Percentiles rank a stretch among this genome's conserved stretches.
These are phyloP conservation scores for Tonatia bakeri DNA, from an alignment of 2,113 vertebrate species.

Conservation along the genomic window DNA sequence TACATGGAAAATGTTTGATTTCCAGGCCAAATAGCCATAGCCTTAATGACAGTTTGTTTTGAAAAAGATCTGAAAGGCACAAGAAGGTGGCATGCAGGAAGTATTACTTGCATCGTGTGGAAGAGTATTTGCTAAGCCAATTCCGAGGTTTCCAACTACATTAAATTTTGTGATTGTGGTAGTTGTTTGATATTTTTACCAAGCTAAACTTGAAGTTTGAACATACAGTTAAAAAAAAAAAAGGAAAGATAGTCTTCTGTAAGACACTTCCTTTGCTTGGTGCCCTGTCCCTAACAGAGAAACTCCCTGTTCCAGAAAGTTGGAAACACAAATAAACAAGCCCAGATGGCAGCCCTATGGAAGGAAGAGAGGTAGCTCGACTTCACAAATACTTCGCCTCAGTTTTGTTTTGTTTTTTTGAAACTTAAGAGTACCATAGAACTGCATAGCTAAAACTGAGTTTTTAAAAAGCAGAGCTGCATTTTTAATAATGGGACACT, in stretches of 20 bases:
- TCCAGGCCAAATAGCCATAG: background rate
- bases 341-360: constrained; percentile 80
- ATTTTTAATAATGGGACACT: background rate
- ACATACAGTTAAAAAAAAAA: constrained; percentile 12
- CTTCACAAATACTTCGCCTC: constrained; percentile 52
- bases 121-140: background rate
- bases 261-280: constrained; percentile 74
- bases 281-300: constrained; percentile 76
- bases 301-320: constrained; percentile 81
- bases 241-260: constrained; percentile 61
- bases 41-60: constrained; percentile 51
- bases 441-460: background rate
- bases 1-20: background rate
- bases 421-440: background rate
- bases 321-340: constrained; percentile 83
- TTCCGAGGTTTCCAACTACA: background rate
- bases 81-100: background rate
- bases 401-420: background rate
- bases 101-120: background rate
- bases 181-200: constrained; percentile 36
- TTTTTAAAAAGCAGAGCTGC: background rate
- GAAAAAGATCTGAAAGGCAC: constrained; percentile 8
- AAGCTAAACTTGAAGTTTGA: constrained; percentile 63
- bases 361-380: constrained; percentile 53
- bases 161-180: constrained; percentile 29